A percentile compares a stretch with the other conserved stretches of the same genome.
Evolutionary conservation across 2,113 vertebrate genomes (phyloP).

Genomic region (Nothocercus julius): DNA sequence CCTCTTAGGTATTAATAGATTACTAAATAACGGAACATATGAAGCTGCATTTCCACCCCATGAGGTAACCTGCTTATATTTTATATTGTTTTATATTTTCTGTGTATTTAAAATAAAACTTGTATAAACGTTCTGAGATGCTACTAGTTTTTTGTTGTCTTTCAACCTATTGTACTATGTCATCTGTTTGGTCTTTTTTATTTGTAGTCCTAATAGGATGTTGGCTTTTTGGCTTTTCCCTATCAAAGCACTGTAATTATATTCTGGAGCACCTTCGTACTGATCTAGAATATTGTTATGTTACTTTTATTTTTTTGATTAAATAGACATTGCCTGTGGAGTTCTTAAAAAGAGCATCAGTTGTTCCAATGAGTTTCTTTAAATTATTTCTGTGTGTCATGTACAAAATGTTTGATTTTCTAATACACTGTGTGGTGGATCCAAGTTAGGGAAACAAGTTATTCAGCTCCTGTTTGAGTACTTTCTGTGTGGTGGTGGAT

Average conservation of each 20-base stretch:
- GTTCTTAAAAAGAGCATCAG: background rate
- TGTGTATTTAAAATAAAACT: background rate
- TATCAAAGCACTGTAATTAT: background rate
- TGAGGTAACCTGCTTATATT: constrained; percentile 82
- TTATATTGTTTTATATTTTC: background rate
- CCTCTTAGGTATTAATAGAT: constrained; percentile 89
- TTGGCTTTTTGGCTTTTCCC: background rate
- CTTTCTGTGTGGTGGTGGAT: background rate
- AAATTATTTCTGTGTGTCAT: background rate
- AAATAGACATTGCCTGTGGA: background rate
- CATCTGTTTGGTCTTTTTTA: background rate
- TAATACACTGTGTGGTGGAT: background rate
- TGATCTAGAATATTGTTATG: background rate
- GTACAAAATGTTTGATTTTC: background rate
- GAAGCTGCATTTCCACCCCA: constrained; percentile 98
- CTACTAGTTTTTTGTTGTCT: background rate
- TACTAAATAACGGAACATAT: constrained; percentile 93
- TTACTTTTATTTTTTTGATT: background rate
- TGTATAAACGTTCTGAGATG: background rate
- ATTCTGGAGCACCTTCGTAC: background rate
- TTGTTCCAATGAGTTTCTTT: background rate
- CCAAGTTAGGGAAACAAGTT: background rate
- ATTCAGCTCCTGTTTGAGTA: background rate
- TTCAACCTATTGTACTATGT: background rate
- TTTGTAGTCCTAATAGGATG: background rate